These are phyloP conservation scores for Linepithema humile DNA, from an alignment of 1,140 invertebrate species.

Conservation along the genomic window DNA sequence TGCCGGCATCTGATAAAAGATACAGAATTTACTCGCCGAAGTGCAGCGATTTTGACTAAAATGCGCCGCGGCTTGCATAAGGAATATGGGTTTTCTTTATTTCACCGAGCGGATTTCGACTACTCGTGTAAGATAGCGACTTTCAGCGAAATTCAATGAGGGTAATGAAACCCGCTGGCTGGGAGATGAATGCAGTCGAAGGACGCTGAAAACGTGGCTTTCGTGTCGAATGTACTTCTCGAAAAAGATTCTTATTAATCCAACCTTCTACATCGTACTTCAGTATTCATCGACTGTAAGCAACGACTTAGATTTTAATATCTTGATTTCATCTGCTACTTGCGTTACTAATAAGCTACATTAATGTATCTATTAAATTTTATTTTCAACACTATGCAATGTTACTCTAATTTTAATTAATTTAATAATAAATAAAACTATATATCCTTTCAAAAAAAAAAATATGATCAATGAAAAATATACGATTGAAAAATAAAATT, in stretches of 20 bases:
- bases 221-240: slow-evolving; percentile 11
- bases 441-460: too few species aligned
- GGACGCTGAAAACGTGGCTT: slow-evolving; percentile 46
- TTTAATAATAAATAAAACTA: not conserved
- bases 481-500: not conserved
- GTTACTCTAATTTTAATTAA: not conserved
- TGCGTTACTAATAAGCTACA: not conserved
- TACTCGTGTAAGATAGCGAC: not conserved
- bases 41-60: slow-evolving; percentile 18
- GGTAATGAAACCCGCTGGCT: slow-evolving; percentile 60
- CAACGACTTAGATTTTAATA: slow-evolving; percentile 29
- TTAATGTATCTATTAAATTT: not conserved
- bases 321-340: not conserved
- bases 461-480: too few species aligned
- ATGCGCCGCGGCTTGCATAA: not conserved
- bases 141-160: slow-evolving; percentile 57
- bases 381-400: too few species aligned
- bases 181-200: slow-evolving; percentile 44
- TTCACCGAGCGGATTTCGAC: slow-evolving; percentile 29
- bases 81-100: slow-evolving; percentile 10
- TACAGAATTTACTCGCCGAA: not conserved
- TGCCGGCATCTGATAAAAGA: not conserved
- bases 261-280: not conserved
- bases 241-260: slow-evolving; percentile 52
- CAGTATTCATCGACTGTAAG: slow-evolving; percentile 23